phyloP scores from a whole-genome alignment of 2,888 invertebrate species.

The Amorpha juglandis region DNA sequence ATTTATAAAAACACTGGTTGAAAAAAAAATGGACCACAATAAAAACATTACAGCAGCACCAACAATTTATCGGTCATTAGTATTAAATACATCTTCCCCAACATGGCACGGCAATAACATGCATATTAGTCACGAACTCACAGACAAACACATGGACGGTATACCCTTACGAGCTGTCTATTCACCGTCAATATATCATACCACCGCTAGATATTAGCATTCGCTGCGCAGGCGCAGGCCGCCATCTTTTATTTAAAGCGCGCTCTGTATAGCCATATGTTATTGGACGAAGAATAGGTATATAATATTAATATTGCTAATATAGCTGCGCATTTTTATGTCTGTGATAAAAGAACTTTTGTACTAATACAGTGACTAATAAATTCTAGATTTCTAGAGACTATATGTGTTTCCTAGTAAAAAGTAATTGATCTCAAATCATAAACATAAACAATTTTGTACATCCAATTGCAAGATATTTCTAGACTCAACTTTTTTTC shows the following conservation, averaged over 20 bases:
- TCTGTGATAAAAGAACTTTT: no score
- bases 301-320: no score
- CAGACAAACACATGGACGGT: conserved; percentile 20
- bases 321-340: no score
- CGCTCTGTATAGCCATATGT: background rate
- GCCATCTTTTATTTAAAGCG: conserved; percentile 64
- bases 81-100: conserved; percentile 25
- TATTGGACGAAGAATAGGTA: background rate
- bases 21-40: no score
- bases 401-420: no score
- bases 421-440: no score
- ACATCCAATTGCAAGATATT: no score
- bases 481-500: no score
- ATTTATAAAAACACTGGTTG: background rate
- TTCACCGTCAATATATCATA: conserved; percentile 78
- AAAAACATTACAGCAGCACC: background rate
- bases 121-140: conserved; percentile 36
- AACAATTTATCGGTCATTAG: conserved; percentile 26
- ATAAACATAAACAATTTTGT: no score
- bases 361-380: no score
- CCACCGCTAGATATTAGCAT: conserved; percentile 69
- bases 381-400: no score
- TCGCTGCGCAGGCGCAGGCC: conserved; percentile 62
- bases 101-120: conserved; percentile 33
- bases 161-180: conserved; percentile 47